phyloP scores from a whole-genome alignment of 2,113 vertebrate species.

The Syrrhaptes paradoxus region DNA sequence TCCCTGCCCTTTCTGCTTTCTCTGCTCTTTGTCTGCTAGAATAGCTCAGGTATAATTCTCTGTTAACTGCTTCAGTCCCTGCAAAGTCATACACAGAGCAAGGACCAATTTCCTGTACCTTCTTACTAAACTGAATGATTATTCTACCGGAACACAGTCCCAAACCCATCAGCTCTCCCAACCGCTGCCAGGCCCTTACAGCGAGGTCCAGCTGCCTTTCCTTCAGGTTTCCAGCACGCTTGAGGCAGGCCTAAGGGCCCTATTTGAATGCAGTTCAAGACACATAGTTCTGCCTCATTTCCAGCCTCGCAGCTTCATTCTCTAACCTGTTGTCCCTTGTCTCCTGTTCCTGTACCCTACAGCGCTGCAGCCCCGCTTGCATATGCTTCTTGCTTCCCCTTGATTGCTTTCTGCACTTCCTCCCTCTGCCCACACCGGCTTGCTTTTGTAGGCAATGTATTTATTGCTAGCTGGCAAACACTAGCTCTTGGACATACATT shows the following conservation, averaged over 20 bases:
- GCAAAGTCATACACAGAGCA: background rate
- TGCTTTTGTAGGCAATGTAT: slow-evolving; percentile 32
- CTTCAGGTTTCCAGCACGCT: background rate
- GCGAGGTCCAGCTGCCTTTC: background rate
- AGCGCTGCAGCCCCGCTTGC: slow-evolving; percentile 27
- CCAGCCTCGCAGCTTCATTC: slow-evolving; percentile 19
- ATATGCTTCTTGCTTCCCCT: slow-evolving; percentile 35
- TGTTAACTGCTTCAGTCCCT: background rate
- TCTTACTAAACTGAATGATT: background rate
- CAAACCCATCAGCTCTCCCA: background rate
- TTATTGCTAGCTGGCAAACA: slow-evolving; percentile 58
- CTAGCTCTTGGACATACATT: slow-evolving; percentile 60
- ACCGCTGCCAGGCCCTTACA: background rate
- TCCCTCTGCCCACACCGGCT: slow-evolving; percentile 22
- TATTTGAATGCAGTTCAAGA: slow-evolving; percentile 23
- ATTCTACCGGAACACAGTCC: background rate
- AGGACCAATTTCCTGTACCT: background rate
- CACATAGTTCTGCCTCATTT: slow-evolving; percentile 22
- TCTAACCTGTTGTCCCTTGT: background rate
- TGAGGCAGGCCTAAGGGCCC: background rate
- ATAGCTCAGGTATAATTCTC: background rate
- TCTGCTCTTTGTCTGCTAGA: background rate
- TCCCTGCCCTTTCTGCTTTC: background rate
- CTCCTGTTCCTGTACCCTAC: background rate
- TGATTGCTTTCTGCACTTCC: slow-evolving; percentile 49